Evolutionary conservation across 1,140 invertebrate species (phyloP), one percentile per base, ranked within the genome.

Genomic region (Ruditapes philippinarum): DNA sequence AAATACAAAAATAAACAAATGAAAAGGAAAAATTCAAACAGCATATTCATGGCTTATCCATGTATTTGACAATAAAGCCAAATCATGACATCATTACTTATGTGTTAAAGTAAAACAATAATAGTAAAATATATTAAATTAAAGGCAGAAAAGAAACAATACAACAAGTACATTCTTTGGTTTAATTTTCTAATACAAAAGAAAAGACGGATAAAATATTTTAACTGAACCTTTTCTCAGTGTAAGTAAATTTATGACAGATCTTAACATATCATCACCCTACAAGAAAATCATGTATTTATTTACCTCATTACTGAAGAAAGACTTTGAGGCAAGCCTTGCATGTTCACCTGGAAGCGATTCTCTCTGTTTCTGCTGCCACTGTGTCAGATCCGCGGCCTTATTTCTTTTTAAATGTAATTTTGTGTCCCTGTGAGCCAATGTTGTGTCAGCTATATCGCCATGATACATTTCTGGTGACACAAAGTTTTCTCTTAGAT

Each of bases 341-440:
- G 17, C 38, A 9, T 70, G 65, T 28, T 70, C 65, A 19, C 12
- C 3, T 25, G 22, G 3, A 2, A 33, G 9, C 22, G 45, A 19
- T 38, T 36, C 33, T 45, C 36, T 74, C 73, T 78, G 84, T 38
- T 78, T 74, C 51, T 86, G 84, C 54, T 86, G 84, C 84, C 84
- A 86, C 5, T 78, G 68, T 0, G 84, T 86, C 31, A 86, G 36
- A 74, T 86, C 73, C 60, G 54, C 74, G 14, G 70, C 51, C 62
- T 49, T 57, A 45, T 68, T 68, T 28, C 57, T 74, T 14, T 19
- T 1, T 49, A 49, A 33, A 14, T 84, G 79, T 12, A 28, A 33
- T 49, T 86, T 76, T 19, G 74, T 49, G 0, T 54, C 33, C 17
- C 54, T 65, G 14, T 86, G 70, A 1, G 51, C 73, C 22, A 86